phyloP scores from a whole-genome alignment of 2,888 invertebrate genomes.

The Yponomeuta sedellus region DNA sequence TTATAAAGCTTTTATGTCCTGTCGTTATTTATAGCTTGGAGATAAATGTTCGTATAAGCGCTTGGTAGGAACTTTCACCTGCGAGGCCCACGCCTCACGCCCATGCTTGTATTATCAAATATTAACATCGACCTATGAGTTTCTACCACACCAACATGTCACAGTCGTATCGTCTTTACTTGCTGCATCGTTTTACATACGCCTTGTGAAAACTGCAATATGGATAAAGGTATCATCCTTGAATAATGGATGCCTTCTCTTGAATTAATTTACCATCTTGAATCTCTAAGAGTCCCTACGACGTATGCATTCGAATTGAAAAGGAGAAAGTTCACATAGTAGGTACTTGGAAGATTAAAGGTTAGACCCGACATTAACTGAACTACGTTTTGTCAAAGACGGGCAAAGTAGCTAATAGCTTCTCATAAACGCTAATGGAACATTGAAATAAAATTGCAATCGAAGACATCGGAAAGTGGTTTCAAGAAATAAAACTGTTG shows the following conservation, averaged over 20 bases:
- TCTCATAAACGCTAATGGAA: background rate
- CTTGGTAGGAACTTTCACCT: conserved; percentile 8
- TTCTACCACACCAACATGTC: background rate
- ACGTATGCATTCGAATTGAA: background rate
- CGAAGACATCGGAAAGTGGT: conserved; percentile 12
- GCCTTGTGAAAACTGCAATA: too few species aligned
- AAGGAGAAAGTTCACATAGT: background rate
- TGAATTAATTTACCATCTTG: background rate
- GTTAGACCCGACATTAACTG: background rate
- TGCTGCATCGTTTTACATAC: too few species aligned
- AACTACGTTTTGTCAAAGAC: background rate
- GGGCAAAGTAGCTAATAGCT: background rate
- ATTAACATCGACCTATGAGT: conserved; percentile 2
- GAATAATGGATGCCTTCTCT: background rate
- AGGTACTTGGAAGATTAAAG: background rate
- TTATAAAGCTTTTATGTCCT: background rate
- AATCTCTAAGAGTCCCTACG: background rate
- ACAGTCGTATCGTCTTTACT: too few species aligned
- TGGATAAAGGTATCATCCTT: background rate
- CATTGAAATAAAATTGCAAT: conserved; percentile 7
- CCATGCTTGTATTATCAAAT: conserved; percentile 11
- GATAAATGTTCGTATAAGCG: conserved; percentile 11
- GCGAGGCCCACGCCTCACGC: conserved; percentile 11
- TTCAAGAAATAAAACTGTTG: conserved; percentile 19
- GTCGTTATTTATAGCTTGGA: conserved; percentile 2